Percentiles rank a stretch among this genome's conserved stretches.
phyloP scores from a whole-genome alignment of 2,888 invertebrate species.

The Ptilodon capucinus region DNA sequence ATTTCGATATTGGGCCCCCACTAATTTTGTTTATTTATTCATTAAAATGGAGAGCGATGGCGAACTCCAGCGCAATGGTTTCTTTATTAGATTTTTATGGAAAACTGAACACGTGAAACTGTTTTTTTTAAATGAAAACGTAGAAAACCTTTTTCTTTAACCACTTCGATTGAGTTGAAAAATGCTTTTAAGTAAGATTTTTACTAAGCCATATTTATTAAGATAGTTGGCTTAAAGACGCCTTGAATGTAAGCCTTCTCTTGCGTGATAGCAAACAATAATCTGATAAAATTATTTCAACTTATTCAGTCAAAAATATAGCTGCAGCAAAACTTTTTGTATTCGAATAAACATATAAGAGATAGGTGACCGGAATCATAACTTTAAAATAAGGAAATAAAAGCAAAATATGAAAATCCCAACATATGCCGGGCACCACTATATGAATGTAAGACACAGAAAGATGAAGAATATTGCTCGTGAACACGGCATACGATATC shows the following conservation, averaged over 20 bases:
- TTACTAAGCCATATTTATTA: neutral
- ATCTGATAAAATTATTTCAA: no score
- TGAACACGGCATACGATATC: constrained; percentile 64
- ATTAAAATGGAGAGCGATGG: constrained; percentile 76
- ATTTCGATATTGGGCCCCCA: constrained; percentile 72
- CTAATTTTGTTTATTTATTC: constrained; percentile 81
- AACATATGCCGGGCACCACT: constrained; percentile 32
- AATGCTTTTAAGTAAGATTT: neutral
- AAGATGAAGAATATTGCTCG: constrained; percentile 58
- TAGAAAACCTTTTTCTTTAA: constrained; percentile 34
- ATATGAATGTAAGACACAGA: constrained; percentile 50
- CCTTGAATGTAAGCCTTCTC: neutral
- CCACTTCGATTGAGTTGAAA: constrained; percentile 3
- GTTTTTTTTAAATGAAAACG: constrained; percentile 14
- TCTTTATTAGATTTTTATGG: constrained; percentile 71
- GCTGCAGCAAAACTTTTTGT: neutral
- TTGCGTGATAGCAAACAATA: neutral
- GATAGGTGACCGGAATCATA: constrained; percentile 13
- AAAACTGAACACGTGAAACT: constrained; percentile 60
- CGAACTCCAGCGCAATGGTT: constrained; percentile 55
- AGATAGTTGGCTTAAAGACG: neutral
- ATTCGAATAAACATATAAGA: constrained; percentile 3
- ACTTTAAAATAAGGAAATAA: constrained; percentile 27
- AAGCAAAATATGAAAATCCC: constrained; percentile 32
- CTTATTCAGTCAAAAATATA: neutral